These are phyloP conservation scores for Cosmorhoe ocellata DNA, from an alignment of 2,888 invertebrate genomes.

Conservation along the genomic window DNA sequence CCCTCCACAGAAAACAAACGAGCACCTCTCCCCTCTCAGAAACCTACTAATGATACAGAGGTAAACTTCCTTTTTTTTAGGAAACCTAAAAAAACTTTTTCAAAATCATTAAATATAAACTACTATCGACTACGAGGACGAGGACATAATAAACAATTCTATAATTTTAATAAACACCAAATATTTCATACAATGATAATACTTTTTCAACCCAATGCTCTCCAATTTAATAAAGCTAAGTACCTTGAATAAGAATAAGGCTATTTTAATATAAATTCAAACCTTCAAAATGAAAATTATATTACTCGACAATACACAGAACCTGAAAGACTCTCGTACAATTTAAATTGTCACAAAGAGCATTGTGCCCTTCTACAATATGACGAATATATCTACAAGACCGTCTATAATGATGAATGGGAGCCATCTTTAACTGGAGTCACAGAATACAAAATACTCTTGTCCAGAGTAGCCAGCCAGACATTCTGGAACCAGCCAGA, in stretches of 20 bases:
- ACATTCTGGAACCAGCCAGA: constrained; percentile 67
- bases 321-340: constrained; percentile 14
- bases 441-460: constrained; percentile 44
- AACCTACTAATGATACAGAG: no score
- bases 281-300: constrained; percentile 14
- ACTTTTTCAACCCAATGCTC: not conserved
- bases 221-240: not conserved
- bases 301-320: constrained; percentile 9
- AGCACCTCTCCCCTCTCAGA: no score
- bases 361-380: constrained; percentile 35
- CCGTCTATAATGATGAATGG: constrained; percentile 44
- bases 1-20: no score
- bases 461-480: constrained; percentile 60
- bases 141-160: no score
- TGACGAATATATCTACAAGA: constrained; percentile 42
- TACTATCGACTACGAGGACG: no score
- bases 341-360: constrained; percentile 37
- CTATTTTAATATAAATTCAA: constrained; percentile 11
- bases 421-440: constrained; percentile 41
- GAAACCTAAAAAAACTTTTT: no score
- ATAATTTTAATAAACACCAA: not conserved
- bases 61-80: no score
- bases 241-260: constrained; percentile 1
- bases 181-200: no score
- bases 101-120: no score